Base-by-base conservation (phyloP, 2,888 invertebrate genomes). In the Troides helena region DNA sequence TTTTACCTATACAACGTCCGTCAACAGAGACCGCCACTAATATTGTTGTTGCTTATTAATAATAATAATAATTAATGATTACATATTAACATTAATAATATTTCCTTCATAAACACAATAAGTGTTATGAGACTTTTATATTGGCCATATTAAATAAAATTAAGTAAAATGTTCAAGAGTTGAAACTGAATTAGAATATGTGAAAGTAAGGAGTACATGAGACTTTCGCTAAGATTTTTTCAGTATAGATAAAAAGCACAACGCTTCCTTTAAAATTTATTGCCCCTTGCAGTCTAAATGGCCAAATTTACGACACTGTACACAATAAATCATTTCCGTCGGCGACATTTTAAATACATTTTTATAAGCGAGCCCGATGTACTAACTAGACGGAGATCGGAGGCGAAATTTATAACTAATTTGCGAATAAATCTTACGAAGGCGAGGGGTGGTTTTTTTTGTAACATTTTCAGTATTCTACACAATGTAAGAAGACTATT, bases 301-400 rank as follows among this genome's bases (percentile, higher is more conserved):
- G 89, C 91, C 92, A 92, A 92, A 92, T 92, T 92, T 92, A 92
- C 85, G 91, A 92, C 86, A 85, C 82, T 77, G 80, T 85, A 81
- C 75, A 81, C 79, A 81, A 90, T 92, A 90, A 91, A 92, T 92
- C 90, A 92, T 89, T 87, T 86, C 80, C 78, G 78, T 78, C 81
- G 82, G 85, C 84, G 92, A 90, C 90, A 81, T 89, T 92, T 92
- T 92, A 92, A 92, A 92, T 92, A 90, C 90, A 91, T 90, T 92
- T 92, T 92, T 92, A 91, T 91, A 92, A 86, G 86, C 86, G 85
- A 87, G 85, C 87, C 86, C 86, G 81, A 86, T 86, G 88, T 89
- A 85, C 83, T 80, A 78, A 71, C 70, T 71, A 65, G 69, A 72
- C 74, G 74, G 75, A 79, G 78, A 78, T 82, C 82, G 78, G 80